Conservation (phyloP, 2,888 invertebrate genomes). For the Psylliodes chrysocephalus region DNA sequence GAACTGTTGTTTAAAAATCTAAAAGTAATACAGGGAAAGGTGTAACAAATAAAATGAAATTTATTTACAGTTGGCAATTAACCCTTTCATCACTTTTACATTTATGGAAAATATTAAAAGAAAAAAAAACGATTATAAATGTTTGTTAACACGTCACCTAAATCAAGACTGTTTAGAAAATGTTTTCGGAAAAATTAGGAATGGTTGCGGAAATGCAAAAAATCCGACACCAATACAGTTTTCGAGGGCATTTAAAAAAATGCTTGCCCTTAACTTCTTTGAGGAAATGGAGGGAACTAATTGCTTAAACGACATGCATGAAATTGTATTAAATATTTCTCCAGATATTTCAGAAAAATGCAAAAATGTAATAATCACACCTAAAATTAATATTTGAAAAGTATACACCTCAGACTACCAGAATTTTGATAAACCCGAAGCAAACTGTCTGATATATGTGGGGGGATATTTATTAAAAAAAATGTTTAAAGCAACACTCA, state of each 20-base stretch:
- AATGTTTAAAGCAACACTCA: too few species aligned
- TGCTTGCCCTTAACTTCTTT: conserved; percentile 37
- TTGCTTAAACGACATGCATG: conserved; percentile 37
- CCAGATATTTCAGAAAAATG: conserved; percentile 26
- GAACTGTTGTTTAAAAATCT: too few species aligned
- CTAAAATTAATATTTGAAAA: background rate
- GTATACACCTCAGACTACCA: background rate
- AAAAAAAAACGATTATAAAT: conserved; percentile 21
- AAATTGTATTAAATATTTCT: conserved; percentile 35
- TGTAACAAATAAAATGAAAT: conserved; percentile 33
- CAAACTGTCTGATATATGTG: too few species aligned
- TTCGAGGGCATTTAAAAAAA: conserved; percentile 41
- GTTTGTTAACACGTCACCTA: conserved; percentile 38
- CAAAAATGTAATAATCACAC: background rate
- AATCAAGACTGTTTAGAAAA: conserved; percentile 44
- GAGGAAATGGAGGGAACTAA: conserved; percentile 34
- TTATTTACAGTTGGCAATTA: conserved; percentile 29
- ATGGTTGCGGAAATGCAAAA: conserved; percentile 35
- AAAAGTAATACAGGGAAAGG: conserved; percentile 13
- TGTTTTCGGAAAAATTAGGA: conserved; percentile 44
- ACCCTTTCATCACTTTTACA: conserved; percentile 20
- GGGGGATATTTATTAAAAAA: too few species aligned
- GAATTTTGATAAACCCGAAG: background rate
- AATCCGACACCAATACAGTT: conserved; percentile 42
- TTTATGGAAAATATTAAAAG: conserved; percentile 31